phyloP scores from a whole-genome alignment of 2,797 vertebrate genomes.

The Sus cebifrons region DNA sequence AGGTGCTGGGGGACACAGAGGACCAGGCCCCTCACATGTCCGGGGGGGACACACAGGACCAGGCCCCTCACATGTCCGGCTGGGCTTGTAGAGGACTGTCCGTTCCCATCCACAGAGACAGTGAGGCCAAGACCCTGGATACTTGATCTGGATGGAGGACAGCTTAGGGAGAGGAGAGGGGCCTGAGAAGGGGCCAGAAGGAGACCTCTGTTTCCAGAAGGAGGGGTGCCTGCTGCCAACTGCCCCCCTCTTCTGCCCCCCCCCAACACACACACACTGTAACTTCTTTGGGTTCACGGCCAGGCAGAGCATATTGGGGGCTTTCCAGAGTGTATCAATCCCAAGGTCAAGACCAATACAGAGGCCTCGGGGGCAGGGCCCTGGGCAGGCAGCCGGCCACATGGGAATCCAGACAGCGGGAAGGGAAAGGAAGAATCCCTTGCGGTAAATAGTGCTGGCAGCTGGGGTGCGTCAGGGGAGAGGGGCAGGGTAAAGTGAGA shows the following conservation, averaged over 20 bases:
- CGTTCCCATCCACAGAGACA: constrained; percentile 10
- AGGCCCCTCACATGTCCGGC: not conserved
- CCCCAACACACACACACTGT: not conserved
- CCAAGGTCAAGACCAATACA: constrained; percentile 51
- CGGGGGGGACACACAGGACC: not conserved
- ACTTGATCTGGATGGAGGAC: not conserved
- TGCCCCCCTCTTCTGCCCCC: not conserved
- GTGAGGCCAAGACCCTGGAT: not conserved
- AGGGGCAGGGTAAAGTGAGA: not conserved
- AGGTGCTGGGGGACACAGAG: not conserved
- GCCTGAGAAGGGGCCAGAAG: constrained; percentile 56
- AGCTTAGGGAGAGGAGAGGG: not conserved
- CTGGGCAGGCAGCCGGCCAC: constrained; percentile 41
- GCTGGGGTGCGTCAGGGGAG: constrained; percentile 31
- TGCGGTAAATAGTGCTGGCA: constrained; percentile 73
- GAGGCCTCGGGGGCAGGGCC: constrained; percentile 64
- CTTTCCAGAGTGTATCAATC: constrained; percentile 69
- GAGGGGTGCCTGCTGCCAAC: constrained; percentile 68
- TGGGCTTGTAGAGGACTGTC: not conserved
- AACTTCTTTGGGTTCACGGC: not conserved
- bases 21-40: not conserved
- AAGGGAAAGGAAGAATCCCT: constrained; percentile 64
- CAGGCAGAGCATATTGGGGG: constrained; percentile 36
- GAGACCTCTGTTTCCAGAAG: constrained; percentile 71
- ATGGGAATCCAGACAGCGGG: constrained; percentile 67